Percentiles rank a stretch among this genome's conserved stretches.
phyloP scores from a whole-genome alignment of 2,888 invertebrate genomes.

The Phengaris alcon region DNA sequence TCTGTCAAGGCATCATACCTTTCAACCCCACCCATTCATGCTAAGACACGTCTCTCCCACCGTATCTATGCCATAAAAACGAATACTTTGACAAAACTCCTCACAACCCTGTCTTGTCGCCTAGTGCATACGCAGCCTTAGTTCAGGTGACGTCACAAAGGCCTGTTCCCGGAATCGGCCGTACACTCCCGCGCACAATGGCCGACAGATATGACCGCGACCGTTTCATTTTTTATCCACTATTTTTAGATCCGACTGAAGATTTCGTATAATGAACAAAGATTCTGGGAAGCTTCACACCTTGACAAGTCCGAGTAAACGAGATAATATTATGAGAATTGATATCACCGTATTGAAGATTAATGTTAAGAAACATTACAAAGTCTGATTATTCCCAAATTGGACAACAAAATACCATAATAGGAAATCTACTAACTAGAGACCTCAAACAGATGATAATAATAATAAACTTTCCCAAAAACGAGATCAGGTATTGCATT shows the following conservation, averaged over 20 bases:
- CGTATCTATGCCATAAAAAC: too few species aligned
- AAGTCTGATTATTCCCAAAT: neutral
- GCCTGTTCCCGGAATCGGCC: slow-evolving; percentile 62
- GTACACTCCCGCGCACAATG: slow-evolving; percentile 65
- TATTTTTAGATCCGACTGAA: slow-evolving; percentile 10
- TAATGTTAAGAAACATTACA: neutral
- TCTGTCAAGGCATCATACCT: neutral
- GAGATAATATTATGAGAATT: neutral
- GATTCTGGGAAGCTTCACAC: slow-evolving; percentile 26
- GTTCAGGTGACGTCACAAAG: slow-evolving; percentile 63
- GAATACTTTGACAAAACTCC: too few species aligned
- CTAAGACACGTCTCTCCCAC: too few species aligned
- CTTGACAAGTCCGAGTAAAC: neutral
- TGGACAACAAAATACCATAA: neutral
- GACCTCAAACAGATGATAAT: neutral
- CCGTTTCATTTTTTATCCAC: slow-evolving; percentile 31
- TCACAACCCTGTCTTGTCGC: neutral
- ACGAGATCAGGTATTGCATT: neutral
- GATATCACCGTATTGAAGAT: slow-evolving; percentile 1
- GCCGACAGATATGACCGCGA: slow-evolving; percentile 37
- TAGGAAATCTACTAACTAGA: neutral
- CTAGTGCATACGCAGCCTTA: neutral
- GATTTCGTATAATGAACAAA: slow-evolving; percentile 24
- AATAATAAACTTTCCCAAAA: neutral
- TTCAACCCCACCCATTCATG: neutral